Evolutionary conservation across 2,113 vertebrate species (phyloP), one percentile per base, ranked within the genome.

Genomic region (Gopherus evgoodei): DNA sequence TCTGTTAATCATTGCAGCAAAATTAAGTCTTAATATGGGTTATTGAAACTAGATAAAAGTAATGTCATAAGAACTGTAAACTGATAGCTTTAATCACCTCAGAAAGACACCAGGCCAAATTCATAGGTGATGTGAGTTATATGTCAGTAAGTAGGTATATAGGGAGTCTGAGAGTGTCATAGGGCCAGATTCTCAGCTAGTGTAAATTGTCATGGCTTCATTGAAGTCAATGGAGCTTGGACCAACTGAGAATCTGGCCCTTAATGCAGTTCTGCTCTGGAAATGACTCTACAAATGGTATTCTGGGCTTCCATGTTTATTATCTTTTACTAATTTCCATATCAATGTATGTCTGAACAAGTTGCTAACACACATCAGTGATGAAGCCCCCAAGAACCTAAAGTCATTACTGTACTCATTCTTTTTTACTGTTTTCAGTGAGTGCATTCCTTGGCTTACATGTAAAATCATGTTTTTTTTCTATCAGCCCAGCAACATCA

Each of bases 1-100:
- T 96, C 84, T 94, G n/a, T 95, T 96, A 96, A 95, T 95, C 94
- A 93, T 49, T 81, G 83, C 89, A 83, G 93, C 84, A 91, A 89
- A 96, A 95, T 90, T 83, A 95, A 91, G 88, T 81, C 65, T 83
- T 54, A 89, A 83, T 97, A 95, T 16, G 56, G 62, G 80, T 91
- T 86, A 88, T 72, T 81, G 92, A 88, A 83, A 90, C 38, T 0
- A 94, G 93, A 94, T 96, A 94, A 94, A 93, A 81, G 75, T 1
- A 83, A 83, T 3, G 38, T 93, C 65, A 3, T 83, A 31, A 76
- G 88, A 89, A n/a, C 87, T 84, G 14, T 4, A 87, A 76, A 53
- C 72, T 72, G 93, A 94, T 97, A 97, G 79, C 5, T 83, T 35
- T 93, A 95, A 95, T 86, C 59, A 0, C 1, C 76, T 53, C 85